Evolutionary conservation across 2,797 vertebrate genomes (phyloP).

Genomic region (Adelosebastes latens): DNA sequence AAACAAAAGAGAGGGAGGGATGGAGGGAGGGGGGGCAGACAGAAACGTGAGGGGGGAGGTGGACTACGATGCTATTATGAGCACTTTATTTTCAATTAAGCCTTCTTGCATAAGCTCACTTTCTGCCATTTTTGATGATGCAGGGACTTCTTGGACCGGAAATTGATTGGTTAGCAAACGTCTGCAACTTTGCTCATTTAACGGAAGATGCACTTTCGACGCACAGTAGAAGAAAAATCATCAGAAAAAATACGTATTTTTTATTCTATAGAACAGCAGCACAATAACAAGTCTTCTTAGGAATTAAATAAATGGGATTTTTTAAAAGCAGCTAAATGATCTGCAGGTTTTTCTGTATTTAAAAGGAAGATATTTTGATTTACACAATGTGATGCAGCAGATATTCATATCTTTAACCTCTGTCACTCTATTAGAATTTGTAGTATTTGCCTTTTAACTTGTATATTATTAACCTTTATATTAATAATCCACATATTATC

Average conservation of each 20-base stretch:
- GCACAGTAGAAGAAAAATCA: neutral
- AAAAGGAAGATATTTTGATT: neutral
- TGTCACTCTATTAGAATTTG: neutral
- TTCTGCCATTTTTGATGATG: conserved; percentile 82
- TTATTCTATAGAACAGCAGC: neutral
- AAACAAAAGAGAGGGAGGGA: conserved; percentile 47
- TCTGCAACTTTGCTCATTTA: conserved; percentile 78
- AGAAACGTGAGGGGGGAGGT: conserved; percentile 36
- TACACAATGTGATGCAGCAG: neutral
- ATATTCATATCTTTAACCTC: neutral
- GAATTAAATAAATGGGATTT: neutral
- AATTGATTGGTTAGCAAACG: conserved; percentile 81
- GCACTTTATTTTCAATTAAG: conserved; percentile 84
- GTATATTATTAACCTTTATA: neutral
- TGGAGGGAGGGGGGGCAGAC: neutral
- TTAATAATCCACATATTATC: neutral
- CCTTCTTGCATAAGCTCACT: conserved; percentile 61
- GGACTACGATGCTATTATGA: conserved; percentile 67
- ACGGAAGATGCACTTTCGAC: conserved; percentile 47
- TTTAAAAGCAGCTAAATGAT: neutral
- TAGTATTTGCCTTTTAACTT: neutral
- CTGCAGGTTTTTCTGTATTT: neutral
- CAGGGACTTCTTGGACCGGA: conserved; percentile 74
- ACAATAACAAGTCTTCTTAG: neutral
- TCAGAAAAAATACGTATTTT: neutral